Conservation (phyloP, 2,797 vertebrate genomes). For the Gobionotothen gibberifrons region DNA sequence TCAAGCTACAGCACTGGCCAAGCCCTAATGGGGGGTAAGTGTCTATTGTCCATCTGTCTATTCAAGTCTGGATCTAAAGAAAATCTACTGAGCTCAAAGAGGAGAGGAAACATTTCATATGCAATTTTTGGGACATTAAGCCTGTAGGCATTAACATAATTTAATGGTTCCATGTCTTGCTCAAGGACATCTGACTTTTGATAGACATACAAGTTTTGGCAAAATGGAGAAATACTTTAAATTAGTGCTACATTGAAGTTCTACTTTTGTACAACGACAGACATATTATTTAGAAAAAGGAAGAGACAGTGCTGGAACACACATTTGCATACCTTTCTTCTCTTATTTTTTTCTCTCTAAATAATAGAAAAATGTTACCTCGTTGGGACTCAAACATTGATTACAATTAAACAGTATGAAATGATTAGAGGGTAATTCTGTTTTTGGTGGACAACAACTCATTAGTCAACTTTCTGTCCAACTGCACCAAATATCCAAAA, state of each 20-base stretch:
- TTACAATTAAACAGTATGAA: background rate
- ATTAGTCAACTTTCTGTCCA: too few relatives aligned
- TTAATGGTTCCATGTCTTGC: conserved; percentile 8
- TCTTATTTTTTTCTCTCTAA: too few relatives aligned
- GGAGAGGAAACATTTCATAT: conserved; percentile 47
- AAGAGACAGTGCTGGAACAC: background rate
- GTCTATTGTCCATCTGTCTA: conserved; percentile 42
- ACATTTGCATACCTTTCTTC: too few relatives aligned
- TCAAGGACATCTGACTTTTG: conserved; percentile 29
- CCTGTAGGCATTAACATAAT: conserved; percentile 10
- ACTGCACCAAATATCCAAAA: conserved; percentile 5
- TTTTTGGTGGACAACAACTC: too few relatives aligned
- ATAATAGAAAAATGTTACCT: background rate
- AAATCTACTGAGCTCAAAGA: conserved; percentile 36
- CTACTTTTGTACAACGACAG: background rate
- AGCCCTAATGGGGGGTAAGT: conserved; percentile 37
- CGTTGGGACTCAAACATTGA: background rate
- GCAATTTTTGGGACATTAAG: conserved; percentile 35
- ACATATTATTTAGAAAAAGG: background rate
- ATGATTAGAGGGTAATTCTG: too few relatives aligned
- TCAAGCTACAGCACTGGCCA: conserved; percentile 42
- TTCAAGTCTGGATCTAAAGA: conserved; percentile 40
- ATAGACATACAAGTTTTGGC: background rate
- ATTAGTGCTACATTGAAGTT: background rate
- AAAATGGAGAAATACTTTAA: background rate